Evolutionary conservation across 1,140 invertebrate species (phyloP), one percentile per base, ranked within the genome.

Genomic region (Saccostrea echinata): DNA sequence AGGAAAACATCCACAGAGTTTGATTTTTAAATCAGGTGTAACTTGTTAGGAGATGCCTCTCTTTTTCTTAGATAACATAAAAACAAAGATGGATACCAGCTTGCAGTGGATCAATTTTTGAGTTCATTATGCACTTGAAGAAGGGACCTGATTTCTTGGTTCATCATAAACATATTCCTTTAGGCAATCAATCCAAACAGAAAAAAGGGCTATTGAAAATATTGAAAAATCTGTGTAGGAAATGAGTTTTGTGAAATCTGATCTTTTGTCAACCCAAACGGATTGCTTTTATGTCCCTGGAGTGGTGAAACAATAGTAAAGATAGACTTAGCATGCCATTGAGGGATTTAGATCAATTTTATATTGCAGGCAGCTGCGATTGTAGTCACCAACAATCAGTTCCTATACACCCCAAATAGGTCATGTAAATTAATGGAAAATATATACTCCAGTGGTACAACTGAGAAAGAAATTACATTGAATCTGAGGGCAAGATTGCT

Each of bases 241-340:
- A 76, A 76, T 76, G 68, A 76, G 68, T 27, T 76, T 76, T 76
- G 68, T 76, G 68, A 30, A 76, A 76, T 30, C 68, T 30, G 68
- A 76, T 30, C 24, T 76, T 1, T 76, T 27, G 24, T 35, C 68
- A 13, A 27, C 8, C 27, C 68, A 76, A 30, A 76, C 27, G 27
- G 68, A 76, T 76, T 76, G 68, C 24, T 76, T 76, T 43, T 71
- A 33, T 76, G 68, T 76, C 27, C 11, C 68, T 76, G 27, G 68
- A 76, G 68, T 30, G 68, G 27, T 12, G 68, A 76, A 30, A 76
- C 68, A 76, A 76, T 30, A 4, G 24, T 3, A 76, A 27, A 61
- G n/a, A 61, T 61, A 18, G 55, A 6, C n/a, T 18, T 61, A 61
- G 57, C 27, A 76, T 76, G 68, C 68, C 68, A 76, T 76, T 76